phyloP scores from a whole-genome alignment of 2,797 vertebrate species.

The Dipus sagitta region DNA sequence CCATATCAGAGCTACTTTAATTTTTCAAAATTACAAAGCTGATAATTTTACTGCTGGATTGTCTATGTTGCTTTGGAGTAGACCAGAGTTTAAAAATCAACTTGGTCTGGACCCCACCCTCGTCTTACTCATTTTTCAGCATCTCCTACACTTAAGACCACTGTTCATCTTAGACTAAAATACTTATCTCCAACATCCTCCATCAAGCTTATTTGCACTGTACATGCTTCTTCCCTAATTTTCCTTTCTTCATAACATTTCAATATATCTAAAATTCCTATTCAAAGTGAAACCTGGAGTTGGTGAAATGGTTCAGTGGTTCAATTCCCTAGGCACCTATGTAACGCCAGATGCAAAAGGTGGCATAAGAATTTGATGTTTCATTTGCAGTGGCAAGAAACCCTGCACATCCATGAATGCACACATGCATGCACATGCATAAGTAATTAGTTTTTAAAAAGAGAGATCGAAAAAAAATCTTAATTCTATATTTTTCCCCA shows the following conservation, averaged over 20 bases:
- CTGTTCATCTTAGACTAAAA: neutral
- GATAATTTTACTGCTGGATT: neutral
- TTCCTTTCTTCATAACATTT: neutral
- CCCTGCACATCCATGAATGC: too few relatives aligned
- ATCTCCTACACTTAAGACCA: rapidly evolving
- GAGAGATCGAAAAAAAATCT: too few relatives aligned
- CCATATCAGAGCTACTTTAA: neutral
- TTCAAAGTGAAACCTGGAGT: neutral
- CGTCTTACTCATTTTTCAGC: neutral
- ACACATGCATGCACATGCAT: too few relatives aligned
- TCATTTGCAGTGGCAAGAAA: too few relatives aligned
- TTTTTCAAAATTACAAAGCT: neutral
- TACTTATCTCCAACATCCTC: neutral
- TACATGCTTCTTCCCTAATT: neutral
- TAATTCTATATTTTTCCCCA: neutral
- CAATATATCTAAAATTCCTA: neutral
- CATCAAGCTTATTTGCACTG: neutral
- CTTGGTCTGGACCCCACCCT: neutral
- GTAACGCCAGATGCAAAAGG: too few relatives aligned
- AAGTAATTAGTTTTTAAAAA: too few relatives aligned
- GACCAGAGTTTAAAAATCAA: neutral
- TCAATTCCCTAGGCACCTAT: too few relatives aligned
- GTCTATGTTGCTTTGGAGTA: neutral
- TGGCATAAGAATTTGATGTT: too few relatives aligned
- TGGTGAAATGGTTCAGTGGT: too few relatives aligned